Conservation (phyloP, 2,888 invertebrate species). For the Polydrusus tereticollis region DNA sequence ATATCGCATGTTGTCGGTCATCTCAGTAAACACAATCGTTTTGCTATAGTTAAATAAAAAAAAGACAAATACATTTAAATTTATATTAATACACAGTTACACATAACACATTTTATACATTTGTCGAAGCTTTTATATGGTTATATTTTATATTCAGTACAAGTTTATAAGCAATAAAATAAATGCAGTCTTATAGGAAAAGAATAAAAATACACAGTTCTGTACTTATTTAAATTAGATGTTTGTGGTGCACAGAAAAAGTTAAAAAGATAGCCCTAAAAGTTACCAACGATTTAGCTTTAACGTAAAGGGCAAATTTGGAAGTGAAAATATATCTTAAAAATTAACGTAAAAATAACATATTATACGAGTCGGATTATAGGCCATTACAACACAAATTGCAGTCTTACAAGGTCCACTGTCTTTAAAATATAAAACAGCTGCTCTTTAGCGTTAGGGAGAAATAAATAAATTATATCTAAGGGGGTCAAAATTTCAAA, state of each 20-base stretch:
- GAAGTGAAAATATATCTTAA: too few relatives aligned
- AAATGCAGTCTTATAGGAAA: slow-evolving; percentile 8
- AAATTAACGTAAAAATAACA: not conserved
- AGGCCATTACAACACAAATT: not conserved
- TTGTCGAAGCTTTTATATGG: slow-evolving; percentile 30
- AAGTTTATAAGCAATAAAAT: not conserved
- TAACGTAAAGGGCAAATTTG: too few relatives aligned
- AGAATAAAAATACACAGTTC: not conserved
- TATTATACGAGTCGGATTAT: not conserved
- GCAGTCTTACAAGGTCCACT: slow-evolving; percentile 8
- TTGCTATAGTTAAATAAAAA: too few relatives aligned
- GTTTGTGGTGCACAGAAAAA: not conserved
- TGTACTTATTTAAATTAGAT: not conserved
- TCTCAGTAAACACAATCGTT: not conserved
- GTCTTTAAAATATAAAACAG: not conserved
- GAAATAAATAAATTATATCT: too few relatives aligned
- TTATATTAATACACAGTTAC: slow-evolving; percentile 31
- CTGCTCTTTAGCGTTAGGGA: not conserved
- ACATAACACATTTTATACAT: slow-evolving; percentile 35
- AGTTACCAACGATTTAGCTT: not conserved
- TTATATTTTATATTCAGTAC: slow-evolving; percentile 15
- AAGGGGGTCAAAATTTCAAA: too few relatives aligned
- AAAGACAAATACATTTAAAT: slow-evolving; percentile 33
- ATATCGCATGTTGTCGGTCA: too few relatives aligned
- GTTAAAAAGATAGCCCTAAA: not conserved